Conservation (phyloP, 2,888 invertebrate species). For the Calameuta idolon region DNA sequence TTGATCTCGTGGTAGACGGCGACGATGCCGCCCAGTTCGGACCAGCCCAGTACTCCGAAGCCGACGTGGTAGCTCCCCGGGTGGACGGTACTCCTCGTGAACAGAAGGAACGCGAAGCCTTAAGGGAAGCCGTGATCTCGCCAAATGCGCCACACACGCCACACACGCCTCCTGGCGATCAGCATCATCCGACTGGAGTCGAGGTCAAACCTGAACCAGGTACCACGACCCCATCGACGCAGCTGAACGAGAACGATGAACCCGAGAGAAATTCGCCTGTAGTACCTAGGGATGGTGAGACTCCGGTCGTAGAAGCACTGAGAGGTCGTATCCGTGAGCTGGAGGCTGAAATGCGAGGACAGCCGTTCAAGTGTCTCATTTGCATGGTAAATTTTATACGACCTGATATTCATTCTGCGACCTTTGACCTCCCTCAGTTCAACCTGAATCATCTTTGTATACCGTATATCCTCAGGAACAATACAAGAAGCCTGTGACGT, state of each 20-base stretch:
- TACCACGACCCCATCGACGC: conserved; percentile 44
- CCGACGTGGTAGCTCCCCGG: conserved; percentile 73
- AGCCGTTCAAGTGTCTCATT: conserved; percentile 87
- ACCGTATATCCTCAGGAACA: conserved; percentile 71
- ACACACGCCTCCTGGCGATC: conserved; percentile 48
- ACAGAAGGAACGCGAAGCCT: conserved; percentile 71
- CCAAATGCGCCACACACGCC: conserved; percentile 57
- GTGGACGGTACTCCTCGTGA: conserved; percentile 67
- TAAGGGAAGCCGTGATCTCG: conserved; percentile 70
- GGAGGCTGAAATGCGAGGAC: conserved; percentile 72
- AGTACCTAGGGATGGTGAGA: conserved; percentile 49
- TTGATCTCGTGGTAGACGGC: conserved; percentile 86
- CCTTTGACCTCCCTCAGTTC: neutral
- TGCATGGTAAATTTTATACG: conserved; percentile 74
- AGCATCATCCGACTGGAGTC: conserved; percentile 52
- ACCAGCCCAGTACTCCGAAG: conserved; percentile 86
- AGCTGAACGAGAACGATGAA: conserved; percentile 49
- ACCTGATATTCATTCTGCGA: neutral
- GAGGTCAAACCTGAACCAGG: conserved; percentile 64
- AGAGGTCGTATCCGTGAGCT: conserved; percentile 82
- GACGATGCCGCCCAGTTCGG: conserved; percentile 88
- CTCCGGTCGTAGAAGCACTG: conserved; percentile 77
- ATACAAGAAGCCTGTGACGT: conserved; percentile 88
- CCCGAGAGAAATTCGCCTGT: conserved; percentile 40
- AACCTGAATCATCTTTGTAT: neutral